Evolutionary conservation across 2,797 vertebrate species (phyloP).

Genomic region (Orientallactaga sibirica): DNA sequence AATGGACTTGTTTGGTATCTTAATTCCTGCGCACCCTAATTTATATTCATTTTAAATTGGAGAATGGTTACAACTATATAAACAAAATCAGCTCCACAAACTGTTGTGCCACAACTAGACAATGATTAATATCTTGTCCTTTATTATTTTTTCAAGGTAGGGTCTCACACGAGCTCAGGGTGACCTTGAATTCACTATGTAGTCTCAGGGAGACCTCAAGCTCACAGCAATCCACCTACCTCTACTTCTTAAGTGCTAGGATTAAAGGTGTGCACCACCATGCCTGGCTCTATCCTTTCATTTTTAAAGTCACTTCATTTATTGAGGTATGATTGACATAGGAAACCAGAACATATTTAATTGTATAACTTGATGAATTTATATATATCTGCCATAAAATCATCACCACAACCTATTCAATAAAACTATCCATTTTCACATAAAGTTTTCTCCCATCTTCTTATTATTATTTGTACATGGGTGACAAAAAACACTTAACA

Average conservation of each 20-base stretch:
- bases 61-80: neutral
- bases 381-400: neutral
- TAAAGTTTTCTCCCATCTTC: neutral
- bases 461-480: neutral
- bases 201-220: no score
- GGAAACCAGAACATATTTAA: neutral
- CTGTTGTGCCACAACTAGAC: neutral
- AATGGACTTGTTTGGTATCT: neutral
- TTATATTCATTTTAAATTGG: constrained; percentile 22
- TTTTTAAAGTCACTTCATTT: neutral
- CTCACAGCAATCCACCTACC: no score
- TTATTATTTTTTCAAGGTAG: neutral
- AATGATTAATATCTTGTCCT: neutral
- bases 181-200: no score
- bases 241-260: no score
- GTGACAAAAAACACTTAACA: neutral
- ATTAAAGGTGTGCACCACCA: no score
- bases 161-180: no score
- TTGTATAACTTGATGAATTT: neutral
- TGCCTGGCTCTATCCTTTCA: no score
- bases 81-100: constrained; percentile 20
- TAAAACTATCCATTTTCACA: neutral
- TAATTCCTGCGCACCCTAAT: neutral
- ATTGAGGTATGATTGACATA: neutral
- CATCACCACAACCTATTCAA: neutral